These are phyloP conservation scores for Drosophila acutilabella DNA, from an alignment of 2,888 invertebrate species.

Conservation along the genomic window DNA sequence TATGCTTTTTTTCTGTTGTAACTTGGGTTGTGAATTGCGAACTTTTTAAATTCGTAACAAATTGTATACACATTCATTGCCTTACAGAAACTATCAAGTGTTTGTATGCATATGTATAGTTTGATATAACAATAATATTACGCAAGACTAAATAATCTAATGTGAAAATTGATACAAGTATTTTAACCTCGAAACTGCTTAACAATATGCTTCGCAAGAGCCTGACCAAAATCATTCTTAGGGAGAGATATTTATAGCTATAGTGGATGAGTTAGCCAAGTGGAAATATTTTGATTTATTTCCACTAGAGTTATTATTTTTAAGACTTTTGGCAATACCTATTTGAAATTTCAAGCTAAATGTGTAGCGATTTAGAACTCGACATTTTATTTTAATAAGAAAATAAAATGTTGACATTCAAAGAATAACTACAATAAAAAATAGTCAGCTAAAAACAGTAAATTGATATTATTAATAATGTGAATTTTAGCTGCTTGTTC, in stretches of 20 bases:
- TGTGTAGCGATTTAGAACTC: neutral
- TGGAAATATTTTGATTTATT: neutral
- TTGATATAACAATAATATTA: constrained; percentile 30
- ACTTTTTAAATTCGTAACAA: constrained; percentile 67
- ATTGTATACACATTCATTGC: constrained; percentile 54
- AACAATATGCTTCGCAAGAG: constrained; percentile 11
- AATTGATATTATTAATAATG: neutral
- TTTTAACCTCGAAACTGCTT: neutral
- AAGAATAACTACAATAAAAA: no score
- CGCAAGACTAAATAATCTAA: constrained; percentile 12
- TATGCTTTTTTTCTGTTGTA: constrained; percentile 27
- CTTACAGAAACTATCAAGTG: constrained; percentile 12
- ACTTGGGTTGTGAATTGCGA: constrained; percentile 52
- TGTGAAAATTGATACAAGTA: constrained; percentile 27
- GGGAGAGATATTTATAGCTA: constrained; percentile 1
- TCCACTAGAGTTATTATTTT: neutral
- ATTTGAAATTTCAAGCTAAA: neutral
- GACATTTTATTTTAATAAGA: neutral
- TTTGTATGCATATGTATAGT: constrained; percentile 28
- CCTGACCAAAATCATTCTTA: constrained; percentile 7
- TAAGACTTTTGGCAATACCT: constrained; percentile 14
- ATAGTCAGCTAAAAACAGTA: neutral
- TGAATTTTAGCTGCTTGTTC: neutral
- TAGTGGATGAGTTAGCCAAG: neutral
- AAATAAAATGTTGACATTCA: neutral